phyloP scores from a whole-genome alignment of 2,113 vertebrate species.

The Ochotona princeps region DNA sequence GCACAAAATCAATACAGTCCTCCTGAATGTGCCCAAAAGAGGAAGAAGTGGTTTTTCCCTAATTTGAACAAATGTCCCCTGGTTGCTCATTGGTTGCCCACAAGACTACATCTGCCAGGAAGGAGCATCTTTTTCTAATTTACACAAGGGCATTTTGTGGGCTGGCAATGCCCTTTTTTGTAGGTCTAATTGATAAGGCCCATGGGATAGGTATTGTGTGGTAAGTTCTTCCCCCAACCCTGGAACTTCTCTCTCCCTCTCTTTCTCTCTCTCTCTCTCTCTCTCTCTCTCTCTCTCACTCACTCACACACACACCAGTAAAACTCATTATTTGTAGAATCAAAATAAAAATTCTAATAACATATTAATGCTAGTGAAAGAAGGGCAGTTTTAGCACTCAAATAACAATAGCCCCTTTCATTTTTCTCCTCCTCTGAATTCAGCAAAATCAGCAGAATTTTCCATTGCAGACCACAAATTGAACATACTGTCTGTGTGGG shows the following conservation, averaged over 20 bases:
- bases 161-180: constrained; percentile 7
- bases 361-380: constrained; percentile 62
- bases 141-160: constrained; percentile 4
- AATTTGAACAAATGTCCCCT: constrained; percentile 11
- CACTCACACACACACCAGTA: neutral
- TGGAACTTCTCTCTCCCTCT: neutral
- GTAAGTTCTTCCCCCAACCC: neutral
- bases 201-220: neutral
- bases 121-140: constrained; percentile 59
- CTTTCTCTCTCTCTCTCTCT: too few species aligned
- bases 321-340: constrained; percentile 61
- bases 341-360: constrained; percentile 66
- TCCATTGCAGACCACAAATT: constrained; percentile 86
- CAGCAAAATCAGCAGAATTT: constrained; percentile 81
- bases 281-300: too few species aligned
- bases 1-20: neutral
- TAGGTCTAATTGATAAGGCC: constrained; percentile 51
- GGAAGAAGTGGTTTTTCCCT: neutral
- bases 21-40: neutral
- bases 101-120: neutral
- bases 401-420: constrained; percentile 72
- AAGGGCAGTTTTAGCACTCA: constrained; percentile 71
- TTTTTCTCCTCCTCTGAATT: constrained; percentile 52
- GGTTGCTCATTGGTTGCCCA: neutral
- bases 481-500: constrained; percentile 86